A percentile compares a stretch with the other conserved stretches of the same genome.
These are phyloP conservation scores for Acronicta alni DNA, from an alignment of 2,888 invertebrate species.

Conservation along the genomic window DNA sequence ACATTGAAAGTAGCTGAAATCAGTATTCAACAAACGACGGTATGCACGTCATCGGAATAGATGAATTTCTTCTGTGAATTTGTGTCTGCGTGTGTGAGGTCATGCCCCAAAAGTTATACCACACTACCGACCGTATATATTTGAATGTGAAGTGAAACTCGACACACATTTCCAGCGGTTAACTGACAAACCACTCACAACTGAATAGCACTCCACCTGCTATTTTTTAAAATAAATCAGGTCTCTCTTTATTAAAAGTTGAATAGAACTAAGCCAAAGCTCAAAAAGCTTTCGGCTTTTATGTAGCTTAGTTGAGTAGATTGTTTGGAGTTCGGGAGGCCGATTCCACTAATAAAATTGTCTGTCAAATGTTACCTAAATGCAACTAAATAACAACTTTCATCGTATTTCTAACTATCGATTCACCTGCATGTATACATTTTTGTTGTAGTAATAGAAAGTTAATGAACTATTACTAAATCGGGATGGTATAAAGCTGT, in stretches of 20 bases:
- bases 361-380: not conserved
- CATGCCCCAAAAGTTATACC: conserved; percentile 19
- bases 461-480: too few relatives aligned
- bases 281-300: conserved; percentile 35
- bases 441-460: too few relatives aligned
- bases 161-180: conserved; percentile 37
- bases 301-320: conserved; percentile 19
- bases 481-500: too few relatives aligned
- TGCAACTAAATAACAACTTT: not conserved
- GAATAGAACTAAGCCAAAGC: conserved; percentile 20
- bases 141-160: conserved; percentile 44
- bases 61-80: conserved; percentile 17
- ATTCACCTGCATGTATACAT: too few relatives aligned
- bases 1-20: conserved; percentile 31
- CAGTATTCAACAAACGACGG: conserved; percentile 20
- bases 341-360: not conserved
- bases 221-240: conserved; percentile 53
- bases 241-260: conserved; percentile 30
- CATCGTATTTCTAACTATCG: too few relatives aligned
- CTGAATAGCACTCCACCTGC: conserved; percentile 51
- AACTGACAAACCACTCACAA: conserved; percentile 42
- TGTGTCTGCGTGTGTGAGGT: conserved; percentile 18
- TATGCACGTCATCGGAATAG: conserved; percentile 19
- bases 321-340: not conserved
- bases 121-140: conserved; percentile 26